Evolutionary conservation across 2,113 vertebrate species (phyloP).

Genomic region (Myxocyprinus asiaticus): DNA sequence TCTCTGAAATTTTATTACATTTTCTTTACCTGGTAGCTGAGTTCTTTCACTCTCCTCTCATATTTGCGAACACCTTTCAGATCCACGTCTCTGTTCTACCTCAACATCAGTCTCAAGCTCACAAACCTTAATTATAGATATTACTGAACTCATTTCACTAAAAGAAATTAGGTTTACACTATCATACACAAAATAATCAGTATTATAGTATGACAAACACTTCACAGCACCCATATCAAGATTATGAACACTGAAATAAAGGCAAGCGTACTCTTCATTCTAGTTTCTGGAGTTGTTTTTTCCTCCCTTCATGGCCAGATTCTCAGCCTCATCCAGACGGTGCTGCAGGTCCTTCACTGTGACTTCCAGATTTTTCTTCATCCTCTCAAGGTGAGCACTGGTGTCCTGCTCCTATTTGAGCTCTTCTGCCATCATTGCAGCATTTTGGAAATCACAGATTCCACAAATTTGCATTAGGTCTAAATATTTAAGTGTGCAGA

Average conservation of each 20-base stretch:
- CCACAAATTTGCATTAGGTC: neutral
- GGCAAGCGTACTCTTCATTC: neutral
- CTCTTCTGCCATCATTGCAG: neutral
- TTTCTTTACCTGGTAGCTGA: no score
- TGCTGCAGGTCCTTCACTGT: neutral
- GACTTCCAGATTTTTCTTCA: neutral
- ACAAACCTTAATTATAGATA: constrained; percentile 68
- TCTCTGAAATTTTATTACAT: no score
- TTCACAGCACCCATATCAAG: neutral
- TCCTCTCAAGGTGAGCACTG: neutral
- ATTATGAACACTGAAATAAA: neutral
- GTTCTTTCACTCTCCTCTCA: no score
- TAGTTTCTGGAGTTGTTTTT: neutral
- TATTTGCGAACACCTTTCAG: no score
- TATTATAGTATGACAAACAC: neutral
- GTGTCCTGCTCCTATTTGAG: constrained; percentile 2
- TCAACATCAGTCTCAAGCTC: constrained; percentile 76
- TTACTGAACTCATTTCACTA: constrained; percentile 70
- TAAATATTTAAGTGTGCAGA: neutral
- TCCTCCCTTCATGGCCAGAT: constrained; percentile 2
- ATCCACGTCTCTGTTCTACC: no score
- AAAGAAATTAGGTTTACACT: constrained; percentile 43
- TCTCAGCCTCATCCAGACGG: neutral
- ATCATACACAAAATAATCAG: no score
- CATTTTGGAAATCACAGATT: neutral